Percentiles rank a stretch among this genome's conserved stretches.
Conservation (phyloP, 2,113 vertebrate genomes). For the Myrmecobius fasciatus region DNA sequence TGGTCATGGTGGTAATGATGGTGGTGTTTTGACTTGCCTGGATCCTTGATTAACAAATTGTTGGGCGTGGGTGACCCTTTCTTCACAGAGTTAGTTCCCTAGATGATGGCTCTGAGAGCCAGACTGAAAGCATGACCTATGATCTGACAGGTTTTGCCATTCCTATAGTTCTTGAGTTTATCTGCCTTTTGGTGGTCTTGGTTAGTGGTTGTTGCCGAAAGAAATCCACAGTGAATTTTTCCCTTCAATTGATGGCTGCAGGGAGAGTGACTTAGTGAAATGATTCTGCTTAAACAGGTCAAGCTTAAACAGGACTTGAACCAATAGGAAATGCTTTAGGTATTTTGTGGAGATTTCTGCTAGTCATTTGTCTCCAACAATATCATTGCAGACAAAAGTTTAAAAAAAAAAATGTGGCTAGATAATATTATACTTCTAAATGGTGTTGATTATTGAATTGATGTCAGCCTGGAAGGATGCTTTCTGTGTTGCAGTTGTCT, state of each 20-base stretch:
- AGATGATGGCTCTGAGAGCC: background rate
- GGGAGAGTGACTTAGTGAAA: background rate
- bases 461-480: background rate
- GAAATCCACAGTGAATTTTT: background rate
- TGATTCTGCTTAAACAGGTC: too few species aligned
- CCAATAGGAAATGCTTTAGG: background rate
- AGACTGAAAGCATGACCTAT: background rate
- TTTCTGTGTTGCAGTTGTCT: background rate
- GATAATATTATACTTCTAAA: background rate
- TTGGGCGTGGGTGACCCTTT: background rate
- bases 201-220: background rate
- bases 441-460: background rate
- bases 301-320: background rate
- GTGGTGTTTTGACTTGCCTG: background rate
- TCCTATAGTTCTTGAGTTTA: background rate
- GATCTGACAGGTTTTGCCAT: background rate
- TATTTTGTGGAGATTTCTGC: background rate
- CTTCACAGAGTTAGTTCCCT: background rate
- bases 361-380: background rate
- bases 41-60: background rate
- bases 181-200: background rate
- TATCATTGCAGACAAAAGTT: background rate
- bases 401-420: background rate
- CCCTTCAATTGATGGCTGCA: background rate
- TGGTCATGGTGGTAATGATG: background rate